Base-by-base conservation (phyloP, 2,113 vertebrate species). In the Dipodomys ordii region DNA sequence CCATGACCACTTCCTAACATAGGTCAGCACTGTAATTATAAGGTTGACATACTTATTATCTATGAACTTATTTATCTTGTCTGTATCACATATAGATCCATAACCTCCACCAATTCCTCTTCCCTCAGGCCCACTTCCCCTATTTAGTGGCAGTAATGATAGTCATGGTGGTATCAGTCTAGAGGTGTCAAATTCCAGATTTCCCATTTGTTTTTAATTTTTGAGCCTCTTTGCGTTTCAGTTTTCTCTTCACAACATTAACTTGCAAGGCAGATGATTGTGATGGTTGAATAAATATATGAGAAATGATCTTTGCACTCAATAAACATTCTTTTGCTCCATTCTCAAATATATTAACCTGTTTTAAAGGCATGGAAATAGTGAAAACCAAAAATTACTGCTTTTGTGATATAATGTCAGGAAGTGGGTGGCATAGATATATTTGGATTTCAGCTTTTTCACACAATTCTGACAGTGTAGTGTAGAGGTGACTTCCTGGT, bases 401-500 rank as follows among this genome's bases (percentile, higher is more conserved):
- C 81, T 89, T 89, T 92, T 71, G 35, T 57, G 73, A 39, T 74
- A 4, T 44, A 68, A 92, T 79, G 25, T 92, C 73, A 89, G 95
- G 77, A 49, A 79, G 80, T 92, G 84, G 73, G 87, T 91, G 64
- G 84, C 39, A 39, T 7, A 39, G 78, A 44, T 96, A 92, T 71
- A 95, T 94, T 92, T 93, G 74, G 78, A 62, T 88, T 87, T 23
- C 6, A 0, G 13, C 53, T 88, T 15, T 4, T 95, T 39, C 62
- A 22, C 11, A 53, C 44, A 62, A 19, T 96, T 16, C 68, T 94
- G 87, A 95, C 78, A 60, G 77, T 72, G 7, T 57, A 68, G 67
- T 25, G 53, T 46, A 22, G 53, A 87, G 57, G 57, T 74, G 28
- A 84, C 22, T 49, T 94, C 73, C 87, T 81, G 12, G 16, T 91